Evolutionary conservation across 2,113 vertebrate genomes (phyloP).

Genomic region (Equus przewalskii): DNA sequence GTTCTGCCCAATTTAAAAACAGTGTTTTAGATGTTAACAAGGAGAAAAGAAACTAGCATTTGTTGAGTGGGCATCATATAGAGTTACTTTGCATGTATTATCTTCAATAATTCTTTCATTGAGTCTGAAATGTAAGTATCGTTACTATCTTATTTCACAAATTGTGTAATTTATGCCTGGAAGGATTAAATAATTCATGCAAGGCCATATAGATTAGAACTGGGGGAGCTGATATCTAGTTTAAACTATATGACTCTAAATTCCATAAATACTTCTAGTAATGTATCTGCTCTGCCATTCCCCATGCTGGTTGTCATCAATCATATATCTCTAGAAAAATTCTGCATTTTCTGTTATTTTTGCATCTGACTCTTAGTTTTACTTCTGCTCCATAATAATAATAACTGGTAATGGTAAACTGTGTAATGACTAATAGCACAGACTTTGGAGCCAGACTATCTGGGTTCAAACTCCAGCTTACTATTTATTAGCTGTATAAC

Average conservation of each 20-base stretch:
- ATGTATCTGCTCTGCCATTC: neutral
- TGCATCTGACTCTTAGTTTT: neutral
- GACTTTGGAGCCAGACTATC: neutral
- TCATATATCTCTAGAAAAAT: neutral
- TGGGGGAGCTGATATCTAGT: neutral
- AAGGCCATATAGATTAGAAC: neutral
- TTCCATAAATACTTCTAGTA: neutral
- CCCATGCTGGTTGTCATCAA: neutral
- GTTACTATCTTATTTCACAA: neutral
- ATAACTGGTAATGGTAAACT: neutral
- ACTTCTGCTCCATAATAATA: neutral
- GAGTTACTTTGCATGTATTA: neutral
- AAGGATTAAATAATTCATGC: neutral
- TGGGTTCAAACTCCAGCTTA: neutral
- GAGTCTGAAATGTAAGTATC: slow-evolving; percentile 3
- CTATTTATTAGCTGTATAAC: neutral
- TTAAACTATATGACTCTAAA: neutral
- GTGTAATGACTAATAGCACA: neutral
- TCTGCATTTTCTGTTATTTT: slow-evolving; percentile 30
- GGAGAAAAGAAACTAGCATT: neutral
- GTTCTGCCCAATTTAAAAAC: neutral
- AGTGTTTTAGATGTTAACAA: slow-evolving; percentile 31
- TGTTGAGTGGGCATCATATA: neutral
- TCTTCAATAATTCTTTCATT: neutral
- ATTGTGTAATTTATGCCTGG: neutral